Evolutionary conservation across 2,797 vertebrate genomes (phyloP), one percentile per base, ranked within the genome.

Genomic region (Babyrousa celebensis): DNA sequence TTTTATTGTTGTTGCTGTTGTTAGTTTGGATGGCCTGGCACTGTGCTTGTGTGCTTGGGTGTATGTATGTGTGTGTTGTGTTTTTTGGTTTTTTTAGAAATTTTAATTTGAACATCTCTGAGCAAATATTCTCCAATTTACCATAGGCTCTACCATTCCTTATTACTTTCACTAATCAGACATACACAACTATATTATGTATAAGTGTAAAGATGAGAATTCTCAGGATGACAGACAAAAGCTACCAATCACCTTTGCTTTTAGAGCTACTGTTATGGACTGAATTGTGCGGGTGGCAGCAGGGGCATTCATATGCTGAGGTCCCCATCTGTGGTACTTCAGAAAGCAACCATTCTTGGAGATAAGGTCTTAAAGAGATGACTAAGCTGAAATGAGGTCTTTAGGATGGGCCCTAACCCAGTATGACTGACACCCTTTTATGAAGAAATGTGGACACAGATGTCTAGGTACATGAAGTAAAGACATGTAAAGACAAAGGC

Each of bases 301-400:
- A 36, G 36, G 36, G 36, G 36, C 36, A 84, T 70, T 67, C 23
- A 27, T 36, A 77, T 56, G 23, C 84, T 54, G 36, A 95, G 10
- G 40, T 58, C 15, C 36, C 87, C 92, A 88, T 4, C 10, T 12
- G 27, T 43, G 71, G 48, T 60, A 68, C 15, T 32, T 84, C 74
- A 94, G 72, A 90, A 92, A 43, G 17, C 63, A 94, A 79, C 15
- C 6, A 43, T 52, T 68, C 78, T 82, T 96, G 67, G 25, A 94
- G 43, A 92, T 40, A 86, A 78, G 71, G 16, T 87, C n/a, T 94
- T 72, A 60, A 96, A 92, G 86, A 32, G 9, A 3, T 29, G 82
- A 86, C 25, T 95, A 84, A 92, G 43, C 87, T 62, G 82, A 83
- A 96, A 72, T 77, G 62, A 97, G 7, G 56, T 87, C 40, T 93